phyloP scores from a whole-genome alignment of 1,140 invertebrate species.

The Limonius californicus region DNA sequence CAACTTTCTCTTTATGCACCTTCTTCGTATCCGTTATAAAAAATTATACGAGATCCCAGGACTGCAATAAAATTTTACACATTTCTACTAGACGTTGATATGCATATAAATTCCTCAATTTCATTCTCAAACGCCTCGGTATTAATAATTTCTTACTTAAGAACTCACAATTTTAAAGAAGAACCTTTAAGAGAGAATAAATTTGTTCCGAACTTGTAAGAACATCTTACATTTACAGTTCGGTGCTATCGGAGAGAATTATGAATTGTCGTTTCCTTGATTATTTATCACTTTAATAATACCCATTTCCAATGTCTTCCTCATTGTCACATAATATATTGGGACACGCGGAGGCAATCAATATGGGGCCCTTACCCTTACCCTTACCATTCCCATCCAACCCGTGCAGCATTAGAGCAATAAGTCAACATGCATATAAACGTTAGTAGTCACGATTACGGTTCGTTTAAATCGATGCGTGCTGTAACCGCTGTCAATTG shows the following conservation, averaged over 20 bases:
- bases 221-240: background rate
- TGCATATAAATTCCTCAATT: constrained; percentile 7
- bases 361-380: background rate
- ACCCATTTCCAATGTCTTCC: constrained; percentile 11
- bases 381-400: background rate
- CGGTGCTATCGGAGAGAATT: background rate
- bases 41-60: background rate
- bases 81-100: background rate
- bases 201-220: background rate
- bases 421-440: constrained; percentile 14
- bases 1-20: background rate
- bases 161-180: too few species aligned
- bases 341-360: constrained; percentile 4
- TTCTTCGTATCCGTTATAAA: background rate
- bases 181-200: too few species aligned
- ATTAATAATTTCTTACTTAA: too few species aligned
- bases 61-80: constrained; percentile 8
- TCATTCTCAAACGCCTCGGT: constrained; percentile 1
- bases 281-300: constrained; percentile 14
- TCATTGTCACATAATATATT: constrained; percentile 14
- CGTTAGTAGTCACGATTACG: constrained; percentile 9
- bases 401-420: background rate
- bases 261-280: constrained; percentile 1
- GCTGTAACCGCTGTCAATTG: constrained; percentile 11
- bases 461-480: constrained; percentile 12